Percentiles rank a stretch among this genome's conserved stretches.
Evolutionary conservation across 2,113 vertebrate species (phyloP).

Genomic region (Cryptotis parvus): DNA sequence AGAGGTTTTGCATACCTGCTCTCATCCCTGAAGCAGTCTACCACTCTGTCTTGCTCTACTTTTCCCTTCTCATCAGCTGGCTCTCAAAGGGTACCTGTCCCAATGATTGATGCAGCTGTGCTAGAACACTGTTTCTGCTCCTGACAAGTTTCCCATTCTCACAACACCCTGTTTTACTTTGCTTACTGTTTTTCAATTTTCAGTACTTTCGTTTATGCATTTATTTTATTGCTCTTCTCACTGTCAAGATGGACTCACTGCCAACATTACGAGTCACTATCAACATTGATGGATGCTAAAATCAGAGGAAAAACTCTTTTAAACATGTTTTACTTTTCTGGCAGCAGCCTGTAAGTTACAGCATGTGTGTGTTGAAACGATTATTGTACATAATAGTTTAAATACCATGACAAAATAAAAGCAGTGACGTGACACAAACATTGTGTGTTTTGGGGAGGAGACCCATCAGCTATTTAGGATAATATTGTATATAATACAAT

Average conservation of each 20-base stretch:
- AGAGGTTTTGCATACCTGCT: no score
- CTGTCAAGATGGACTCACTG: no score
- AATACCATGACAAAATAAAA: constrained; percentile 16
- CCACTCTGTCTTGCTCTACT: no score
- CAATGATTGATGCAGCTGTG: no score
- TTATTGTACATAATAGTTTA: neutral
- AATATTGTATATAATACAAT: neutral
- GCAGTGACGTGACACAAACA: neutral
- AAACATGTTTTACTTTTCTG: neutral
- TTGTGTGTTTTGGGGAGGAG: neutral
- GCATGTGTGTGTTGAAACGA: neutral
- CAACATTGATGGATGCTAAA: neutral
- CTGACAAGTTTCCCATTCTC: neutral
- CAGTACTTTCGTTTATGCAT: neutral
- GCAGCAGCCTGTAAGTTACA: neutral
- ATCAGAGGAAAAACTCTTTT: neutral
- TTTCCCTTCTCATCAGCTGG: no score
- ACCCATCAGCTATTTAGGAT: neutral
- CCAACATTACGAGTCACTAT: neutral
- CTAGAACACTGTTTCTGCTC: no score
- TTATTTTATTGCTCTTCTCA: neutral
- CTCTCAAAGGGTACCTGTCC: no score
- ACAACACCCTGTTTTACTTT: neutral
- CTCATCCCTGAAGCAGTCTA: no score
- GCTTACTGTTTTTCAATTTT: neutral